Conservation (phyloP, 2,888 invertebrate genomes). For the Linnaemya tessellans region DNA sequence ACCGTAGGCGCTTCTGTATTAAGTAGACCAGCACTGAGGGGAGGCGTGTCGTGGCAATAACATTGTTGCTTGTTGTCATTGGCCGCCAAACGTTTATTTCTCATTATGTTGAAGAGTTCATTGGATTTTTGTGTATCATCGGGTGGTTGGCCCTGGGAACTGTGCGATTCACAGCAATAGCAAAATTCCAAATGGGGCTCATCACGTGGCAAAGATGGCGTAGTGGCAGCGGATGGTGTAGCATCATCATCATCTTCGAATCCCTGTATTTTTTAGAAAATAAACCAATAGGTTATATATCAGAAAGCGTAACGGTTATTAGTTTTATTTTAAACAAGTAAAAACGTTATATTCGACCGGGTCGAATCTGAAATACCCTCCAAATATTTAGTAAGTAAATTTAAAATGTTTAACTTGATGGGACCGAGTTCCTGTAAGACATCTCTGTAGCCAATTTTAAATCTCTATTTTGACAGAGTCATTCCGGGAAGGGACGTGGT, state of each 20-base stretch:
- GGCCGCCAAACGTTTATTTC: conserved; percentile 64
- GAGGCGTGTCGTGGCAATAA: conserved; percentile 57
- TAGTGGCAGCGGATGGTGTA: conserved; percentile 85
- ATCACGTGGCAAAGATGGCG: conserved; percentile 79
- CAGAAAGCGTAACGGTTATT: no score
- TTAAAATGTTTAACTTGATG: no score
- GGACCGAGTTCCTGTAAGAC: no score
- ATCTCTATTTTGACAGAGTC: no score
- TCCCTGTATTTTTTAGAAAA: conserved; percentile 72
- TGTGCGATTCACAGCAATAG: conserved; percentile 78
- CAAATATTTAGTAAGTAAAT: no score
- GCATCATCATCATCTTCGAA: conserved; percentile 85
- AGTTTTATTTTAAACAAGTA: no score
- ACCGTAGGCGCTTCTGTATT: conserved; percentile 65
- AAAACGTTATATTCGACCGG: no score
- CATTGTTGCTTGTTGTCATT: conserved; percentile 60
- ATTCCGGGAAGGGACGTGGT: no score
- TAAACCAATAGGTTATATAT: not conserved
- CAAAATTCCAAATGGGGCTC: conserved; percentile 77
- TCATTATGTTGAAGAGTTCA: conserved; percentile 67
- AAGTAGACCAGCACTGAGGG: conserved; percentile 68
- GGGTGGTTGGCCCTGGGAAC: conserved; percentile 73
- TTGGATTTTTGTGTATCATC: conserved; percentile 75
- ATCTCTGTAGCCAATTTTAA: no score
- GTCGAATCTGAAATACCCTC: no score